Conservation (phyloP, 2,888 invertebrate species). For the Stictocephala bisonia region DNA sequence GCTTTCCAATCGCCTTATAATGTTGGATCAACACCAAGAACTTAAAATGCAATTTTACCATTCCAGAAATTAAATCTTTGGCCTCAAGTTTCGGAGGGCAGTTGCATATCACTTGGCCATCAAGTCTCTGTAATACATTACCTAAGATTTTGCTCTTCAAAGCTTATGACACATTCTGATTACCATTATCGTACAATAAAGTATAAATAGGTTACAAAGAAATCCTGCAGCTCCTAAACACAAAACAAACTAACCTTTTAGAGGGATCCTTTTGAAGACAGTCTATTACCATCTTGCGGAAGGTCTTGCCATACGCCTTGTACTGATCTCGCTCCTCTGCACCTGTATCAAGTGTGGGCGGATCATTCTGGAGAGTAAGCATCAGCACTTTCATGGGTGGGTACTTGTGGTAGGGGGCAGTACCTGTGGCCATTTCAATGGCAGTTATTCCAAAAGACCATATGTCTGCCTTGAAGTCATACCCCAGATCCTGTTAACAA, state of each 20-base stretch:
- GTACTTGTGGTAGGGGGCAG: constrained; percentile 98
- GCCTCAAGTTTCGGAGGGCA: too few relatives aligned
- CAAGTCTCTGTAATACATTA: too few relatives aligned
- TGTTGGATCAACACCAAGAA: too few relatives aligned
- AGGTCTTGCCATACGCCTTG: constrained; percentile 96
- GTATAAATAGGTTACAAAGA: too few relatives aligned
- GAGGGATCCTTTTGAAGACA: constrained; percentile 96
- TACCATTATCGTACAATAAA: too few relatives aligned
- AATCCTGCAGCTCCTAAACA: too few relatives aligned
- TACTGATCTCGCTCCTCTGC: constrained; percentile 98
- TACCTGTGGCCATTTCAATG: constrained; percentile 98
- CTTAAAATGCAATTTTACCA: too few relatives aligned
- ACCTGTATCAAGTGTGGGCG: constrained; percentile 94
- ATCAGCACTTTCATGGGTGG: constrained; percentile 99
- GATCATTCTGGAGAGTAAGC: constrained; percentile 98
- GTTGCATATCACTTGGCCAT: too few relatives aligned
- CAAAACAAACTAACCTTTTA: constrained; percentile 78
- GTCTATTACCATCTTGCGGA: constrained; percentile 96
- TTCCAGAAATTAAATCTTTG: too few relatives aligned
- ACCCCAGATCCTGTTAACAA: constrained; percentile 83
- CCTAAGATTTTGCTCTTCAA: too few relatives aligned
- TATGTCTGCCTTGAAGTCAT: constrained; percentile 97
- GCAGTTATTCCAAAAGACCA: constrained; percentile 97
- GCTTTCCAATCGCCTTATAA: too few relatives aligned
- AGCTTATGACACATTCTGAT: too few relatives aligned